phyloP scores from a whole-genome alignment of 2,797 vertebrate genomes.

The Melopsittacus undulatus region DNA sequence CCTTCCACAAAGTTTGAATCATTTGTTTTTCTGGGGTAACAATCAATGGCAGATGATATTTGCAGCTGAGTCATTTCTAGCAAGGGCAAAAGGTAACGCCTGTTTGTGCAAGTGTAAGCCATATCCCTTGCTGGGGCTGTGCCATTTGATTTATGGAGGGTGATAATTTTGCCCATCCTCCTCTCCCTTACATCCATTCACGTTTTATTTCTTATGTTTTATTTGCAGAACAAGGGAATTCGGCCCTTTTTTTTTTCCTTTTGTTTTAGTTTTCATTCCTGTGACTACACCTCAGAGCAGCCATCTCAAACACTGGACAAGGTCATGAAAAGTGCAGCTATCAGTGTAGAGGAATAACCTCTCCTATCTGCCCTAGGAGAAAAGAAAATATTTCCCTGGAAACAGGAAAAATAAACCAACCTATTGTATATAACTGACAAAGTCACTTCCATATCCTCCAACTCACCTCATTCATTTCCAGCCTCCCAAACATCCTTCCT shows the following conservation, averaged over 20 bases:
- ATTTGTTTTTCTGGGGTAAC: slow-evolving; percentile 28
- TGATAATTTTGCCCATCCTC: neutral
- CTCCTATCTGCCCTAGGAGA: neutral
- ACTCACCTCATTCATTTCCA: neutral
- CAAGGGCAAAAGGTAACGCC: slow-evolving; percentile 37
- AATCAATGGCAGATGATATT: slow-evolving; percentile 22
- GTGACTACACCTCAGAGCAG: neutral
- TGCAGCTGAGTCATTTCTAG: slow-evolving; percentile 44
- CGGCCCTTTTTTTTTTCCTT: no score
- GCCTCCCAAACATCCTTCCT: neutral
- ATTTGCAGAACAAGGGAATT: neutral
- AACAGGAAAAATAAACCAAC: neutral
- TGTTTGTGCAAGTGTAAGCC: slow-evolving; percentile 23
- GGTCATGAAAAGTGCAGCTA: neutral
- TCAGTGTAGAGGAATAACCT: neutral
- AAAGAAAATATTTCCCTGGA: neutral
- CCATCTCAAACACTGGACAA: neutral
- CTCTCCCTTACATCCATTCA: neutral
- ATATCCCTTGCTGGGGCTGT: neutral
- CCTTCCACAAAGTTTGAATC: slow-evolving; percentile 3
- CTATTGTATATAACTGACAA: neutral
- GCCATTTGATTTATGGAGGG: neutral
- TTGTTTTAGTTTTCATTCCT: neutral
- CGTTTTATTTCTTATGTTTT: neutral
- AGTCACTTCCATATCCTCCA: neutral